Evolutionary conservation across 2,113 vertebrate species (phyloP), one percentile per base, ranked within the genome.

Genomic region (Tychaedon coryphoeus): DNA sequence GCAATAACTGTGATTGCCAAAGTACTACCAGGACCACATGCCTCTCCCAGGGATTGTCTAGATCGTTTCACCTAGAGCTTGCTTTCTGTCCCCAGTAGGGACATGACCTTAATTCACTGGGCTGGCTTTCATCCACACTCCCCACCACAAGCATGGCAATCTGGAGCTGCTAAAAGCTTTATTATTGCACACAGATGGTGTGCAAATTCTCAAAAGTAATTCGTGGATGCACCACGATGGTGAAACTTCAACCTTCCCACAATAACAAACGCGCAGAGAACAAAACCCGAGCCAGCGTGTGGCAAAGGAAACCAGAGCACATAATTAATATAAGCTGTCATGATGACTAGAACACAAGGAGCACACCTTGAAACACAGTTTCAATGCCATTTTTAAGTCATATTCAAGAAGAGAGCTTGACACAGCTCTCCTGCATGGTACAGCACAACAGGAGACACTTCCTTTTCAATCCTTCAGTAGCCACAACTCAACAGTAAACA

Each of bases 51-150:
- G 86, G 93, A 96, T 23, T 79, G 92, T 92, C 94, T 92, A 77
- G 82, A 94, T 94, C 3, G 0, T 77, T 95, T 86, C 71, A 95
- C 92, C 92, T 50, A 71, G 82, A 96, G 86, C 78, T 96, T 83
- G 76, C 92, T 90, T 94, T 96, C 90, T 91, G 92, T 75, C 95
- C 92, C 86, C 95, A 94, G 90, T 51, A 84, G 93, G 76, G 95
- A 96, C 86, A 61, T 92, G 96, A 97, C 96, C 96, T 96, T 94
- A 96, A 97, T 96, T 97, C 96, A 95, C 48, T 83, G 79, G 61
- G 56, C 72, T 97, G 96, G 95, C 96, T 88, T 72, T 83, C 82
- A 71, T 76, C 94, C 95, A 90, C 28, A 0, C 83, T 93, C 88
- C 82, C 72, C 72, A 93, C 90, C 90, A 94, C 0, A 2, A 64